These are phyloP conservation scores for Hozukius guyotensis DNA, from an alignment of 2,797 vertebrate species.

Conservation along the genomic window DNA sequence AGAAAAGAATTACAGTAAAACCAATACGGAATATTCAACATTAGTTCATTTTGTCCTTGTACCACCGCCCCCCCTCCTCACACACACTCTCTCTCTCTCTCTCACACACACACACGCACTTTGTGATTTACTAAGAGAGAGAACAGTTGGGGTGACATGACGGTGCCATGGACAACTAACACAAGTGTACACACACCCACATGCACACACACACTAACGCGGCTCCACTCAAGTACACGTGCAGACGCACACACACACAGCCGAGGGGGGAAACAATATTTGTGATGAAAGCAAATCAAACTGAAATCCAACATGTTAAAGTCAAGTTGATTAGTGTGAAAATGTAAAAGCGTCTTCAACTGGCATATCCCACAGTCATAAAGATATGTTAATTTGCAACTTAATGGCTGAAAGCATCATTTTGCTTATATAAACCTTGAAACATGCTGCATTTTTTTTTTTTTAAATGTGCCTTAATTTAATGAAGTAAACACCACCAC, in stretches of 20 bases:
- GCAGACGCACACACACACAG: slow-evolving; percentile 56
- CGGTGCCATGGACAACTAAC: slow-evolving; percentile 65
- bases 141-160: slow-evolving; percentile 66
- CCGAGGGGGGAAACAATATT: slow-evolving; percentile 79
- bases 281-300: slow-evolving; percentile 85
- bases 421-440: slow-evolving; percentile 84
- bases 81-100: background rate
- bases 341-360: slow-evolving; percentile 80
- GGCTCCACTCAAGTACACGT: background rate
- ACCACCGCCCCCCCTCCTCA: slow-evolving; percentile 40
- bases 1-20: slow-evolving; percentile 88
- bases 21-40: slow-evolving; percentile 87
- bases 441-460: slow-evolving; percentile 68
- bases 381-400: slow-evolving; percentile 82
- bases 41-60: slow-evolving; percentile 83
- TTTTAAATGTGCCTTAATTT: slow-evolving; percentile 80
- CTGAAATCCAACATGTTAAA: slow-evolving; percentile 84
- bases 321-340: slow-evolving; percentile 85
- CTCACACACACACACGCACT: slow-evolving; percentile 22
- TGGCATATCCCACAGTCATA: slow-evolving; percentile 82
- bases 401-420: slow-evolving; percentile 79
- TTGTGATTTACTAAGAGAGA: slow-evolving; percentile 62
- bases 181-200: slow-evolving; percentile 34
- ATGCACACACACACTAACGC: slow-evolving; percentile 2
- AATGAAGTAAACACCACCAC: slow-evolving; percentile 82